Evolutionary conservation across 2,113 vertebrate genomes (phyloP), one percentile per base, ranked within the genome.

Genomic region (Sorex araneus): DNA sequence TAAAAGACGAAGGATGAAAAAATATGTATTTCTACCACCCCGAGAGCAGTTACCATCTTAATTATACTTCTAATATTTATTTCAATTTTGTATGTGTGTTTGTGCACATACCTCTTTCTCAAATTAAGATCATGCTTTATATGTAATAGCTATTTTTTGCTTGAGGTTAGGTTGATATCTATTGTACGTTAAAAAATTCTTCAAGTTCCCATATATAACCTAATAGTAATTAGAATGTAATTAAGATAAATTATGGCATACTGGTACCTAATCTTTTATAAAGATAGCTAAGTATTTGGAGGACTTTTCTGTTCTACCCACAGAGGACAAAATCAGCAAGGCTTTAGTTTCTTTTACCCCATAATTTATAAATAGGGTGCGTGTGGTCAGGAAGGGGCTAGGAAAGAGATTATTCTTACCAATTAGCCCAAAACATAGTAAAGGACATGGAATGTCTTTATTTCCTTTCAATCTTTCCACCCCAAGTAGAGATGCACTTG

Each of bases 191-290:
- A 69, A 32, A 80, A 47, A 80, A 32, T 70, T 69, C 32, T 50
- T 85, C 27, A 36, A 6, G 25, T 66, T 66, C 28, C 64, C 28
- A 21, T 67, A 28, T 74, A 13, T 75, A 80, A 82, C 15, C 43
- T 57, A 75, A 85, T 76, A 83, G 50, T 28, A 92, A n/a, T n/a
- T 69, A 66, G 74, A 74, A 23, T 75, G 57, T 67, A 69, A 69
- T 36, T 89, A 47, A 50, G 50, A 25, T 10, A 60, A 73, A 34
- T 27, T 60, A 16, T 40, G 13, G 28, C 32, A 93, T 45, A 25
- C 87, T 94, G n/a, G 57, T 89, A 23, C 11, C 66, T 80, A 30
- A 64, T 87, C 47, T 73, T 95, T 85, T 34, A 69, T 57, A 86
- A 74, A 71, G n/a, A 64, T 74, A 76, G 27, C 23, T 71, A 6